These are phyloP conservation scores for Umimayanthus chanpuru DNA, from an alignment of 92 coral and sea anemone species.

Conservation along the genomic window DNA sequence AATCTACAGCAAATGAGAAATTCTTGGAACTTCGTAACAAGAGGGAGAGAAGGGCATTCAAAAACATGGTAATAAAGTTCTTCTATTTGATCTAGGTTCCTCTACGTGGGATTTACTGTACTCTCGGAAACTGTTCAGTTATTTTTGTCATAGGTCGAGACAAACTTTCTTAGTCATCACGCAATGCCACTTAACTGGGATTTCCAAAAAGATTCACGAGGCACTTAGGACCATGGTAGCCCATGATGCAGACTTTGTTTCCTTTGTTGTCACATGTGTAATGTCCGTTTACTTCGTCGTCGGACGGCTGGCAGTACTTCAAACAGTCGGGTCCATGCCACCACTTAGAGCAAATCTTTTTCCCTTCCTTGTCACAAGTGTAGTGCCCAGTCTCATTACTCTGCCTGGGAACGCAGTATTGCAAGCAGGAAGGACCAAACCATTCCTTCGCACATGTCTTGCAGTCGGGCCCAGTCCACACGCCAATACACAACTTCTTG, in stretches of 20 bases:
- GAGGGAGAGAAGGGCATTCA: too few relatives aligned
- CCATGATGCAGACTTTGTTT: slow-evolving; percentile 44
- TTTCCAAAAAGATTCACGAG: slow-evolving; percentile 17
- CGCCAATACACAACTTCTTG: slow-evolving; percentile 41
- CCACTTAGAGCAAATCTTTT: slow-evolving; percentile 31
- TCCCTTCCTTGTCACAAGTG: slow-evolving; percentile 60
- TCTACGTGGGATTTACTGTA: too few relatives aligned
- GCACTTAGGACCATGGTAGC: slow-evolving; percentile 55
- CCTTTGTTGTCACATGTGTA: slow-evolving; percentile 56
- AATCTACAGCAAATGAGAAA: too few relatives aligned
- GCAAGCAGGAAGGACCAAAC: slow-evolving; percentile 54
- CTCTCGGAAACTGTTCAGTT: neutral
- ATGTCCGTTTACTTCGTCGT: slow-evolving; percentile 54
- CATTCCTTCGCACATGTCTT: slow-evolving; percentile 52
- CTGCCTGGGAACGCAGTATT: slow-evolving; percentile 48
- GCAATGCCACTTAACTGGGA: neutral
- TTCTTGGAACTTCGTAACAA: too few relatives aligned
- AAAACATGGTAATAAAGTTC: neutral
- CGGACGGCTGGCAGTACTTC: slow-evolving; percentile 45
- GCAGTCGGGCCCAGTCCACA: slow-evolving; percentile 60
- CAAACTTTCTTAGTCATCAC: neutral
- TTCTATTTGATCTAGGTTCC: too few relatives aligned
- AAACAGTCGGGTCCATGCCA: slow-evolving; percentile 59
- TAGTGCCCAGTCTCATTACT: slow-evolving; percentile 49
- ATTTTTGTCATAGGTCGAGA: neutral